phyloP scores from a whole-genome alignment of 2,797 vertebrate genomes.

The Adelosebastes latens region DNA sequence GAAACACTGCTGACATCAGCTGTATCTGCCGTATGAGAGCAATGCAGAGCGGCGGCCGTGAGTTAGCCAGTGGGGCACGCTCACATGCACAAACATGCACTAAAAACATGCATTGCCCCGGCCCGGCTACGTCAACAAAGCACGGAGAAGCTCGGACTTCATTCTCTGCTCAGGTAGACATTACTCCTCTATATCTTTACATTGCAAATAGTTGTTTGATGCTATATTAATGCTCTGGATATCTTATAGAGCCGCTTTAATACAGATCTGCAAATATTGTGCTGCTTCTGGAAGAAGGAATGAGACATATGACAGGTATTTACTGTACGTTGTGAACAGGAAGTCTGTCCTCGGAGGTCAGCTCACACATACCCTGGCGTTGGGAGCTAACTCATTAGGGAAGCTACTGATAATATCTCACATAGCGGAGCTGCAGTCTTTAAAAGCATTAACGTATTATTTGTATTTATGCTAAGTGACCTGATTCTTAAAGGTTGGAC shows the following conservation, averaged over 20 bases:
- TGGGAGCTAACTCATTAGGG: constrained; percentile 7
- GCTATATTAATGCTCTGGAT: too few relatives aligned
- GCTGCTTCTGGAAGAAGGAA: neutral
- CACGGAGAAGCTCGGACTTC: too few relatives aligned
- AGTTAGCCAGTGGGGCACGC: too few relatives aligned
- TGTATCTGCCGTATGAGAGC: too few relatives aligned
- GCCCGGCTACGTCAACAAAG: too few relatives aligned
- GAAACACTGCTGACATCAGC: too few relatives aligned
- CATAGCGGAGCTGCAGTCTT: neutral
- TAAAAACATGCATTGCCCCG: too few relatives aligned
- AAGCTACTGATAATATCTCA: constrained; percentile 9
- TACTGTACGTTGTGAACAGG: neutral
- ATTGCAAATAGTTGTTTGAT: too few relatives aligned
- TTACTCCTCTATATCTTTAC: too few relatives aligned
- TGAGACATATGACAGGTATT: neutral
- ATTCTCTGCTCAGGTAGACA: too few relatives aligned
- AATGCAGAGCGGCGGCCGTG: too few relatives aligned
- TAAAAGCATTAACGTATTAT: neutral
- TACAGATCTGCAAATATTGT: neutral
- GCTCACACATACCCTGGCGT: neutral
- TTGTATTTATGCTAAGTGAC: neutral
- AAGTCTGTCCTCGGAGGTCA: neutral
- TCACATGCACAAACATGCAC: too few relatives aligned
- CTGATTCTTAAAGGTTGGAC: neutral
- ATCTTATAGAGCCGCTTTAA: rapidly evolving